These are phyloP conservation scores for Gryon sp. DNA, from an alignment of 1,140 invertebrate species.

Conservation along the genomic window DNA sequence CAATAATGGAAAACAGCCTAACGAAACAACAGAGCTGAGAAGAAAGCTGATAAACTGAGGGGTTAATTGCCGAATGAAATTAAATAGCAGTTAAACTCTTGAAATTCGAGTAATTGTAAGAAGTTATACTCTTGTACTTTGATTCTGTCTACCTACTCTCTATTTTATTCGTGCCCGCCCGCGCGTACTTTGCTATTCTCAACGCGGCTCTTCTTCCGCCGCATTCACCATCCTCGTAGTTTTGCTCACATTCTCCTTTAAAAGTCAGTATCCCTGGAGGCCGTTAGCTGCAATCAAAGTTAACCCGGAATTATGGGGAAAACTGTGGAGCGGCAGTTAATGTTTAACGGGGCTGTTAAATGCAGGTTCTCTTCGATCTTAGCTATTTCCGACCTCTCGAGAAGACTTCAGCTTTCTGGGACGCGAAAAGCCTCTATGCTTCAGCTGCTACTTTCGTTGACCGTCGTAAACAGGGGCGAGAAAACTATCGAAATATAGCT, in stretches of 20 bases:
- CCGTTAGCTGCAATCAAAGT: slow-evolving; percentile 79
- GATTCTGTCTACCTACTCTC: slow-evolving; percentile 66
- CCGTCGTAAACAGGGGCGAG: slow-evolving; percentile 35
- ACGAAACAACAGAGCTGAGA: slow-evolving; percentile 19
- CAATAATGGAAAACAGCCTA: slow-evolving; percentile 9
- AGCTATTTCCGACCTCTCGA: slow-evolving; percentile 59
- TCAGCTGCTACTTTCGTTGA: slow-evolving; percentile 44
- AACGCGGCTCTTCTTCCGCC: slow-evolving; percentile 39
- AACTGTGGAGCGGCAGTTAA: slow-evolving; percentile 77
- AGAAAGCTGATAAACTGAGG: slow-evolving; percentile 70
- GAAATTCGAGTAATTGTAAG: slow-evolving; percentile 77
- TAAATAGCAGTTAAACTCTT: slow-evolving; percentile 76
- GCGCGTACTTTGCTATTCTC: slow-evolving; percentile 42
- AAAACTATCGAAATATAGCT: no score
- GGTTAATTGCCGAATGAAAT: slow-evolving; percentile 77
- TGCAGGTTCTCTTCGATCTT: slow-evolving; percentile 67
- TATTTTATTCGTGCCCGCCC: slow-evolving; percentile 31
- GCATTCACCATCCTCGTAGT: slow-evolving; percentile 35
- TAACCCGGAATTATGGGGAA: slow-evolving; percentile 77
- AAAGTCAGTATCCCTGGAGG: slow-evolving; percentile 74
- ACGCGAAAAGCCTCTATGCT: slow-evolving; percentile 64
- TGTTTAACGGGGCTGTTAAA: slow-evolving; percentile 78
- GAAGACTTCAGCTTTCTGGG: slow-evolving; percentile 65
- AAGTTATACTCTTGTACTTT: slow-evolving; percentile 71
- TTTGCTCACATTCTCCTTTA: slow-evolving; percentile 67